phyloP scores from a whole-genome alignment of 2,888 invertebrate genomes.

The Nasonovia ribisnigri region DNA sequence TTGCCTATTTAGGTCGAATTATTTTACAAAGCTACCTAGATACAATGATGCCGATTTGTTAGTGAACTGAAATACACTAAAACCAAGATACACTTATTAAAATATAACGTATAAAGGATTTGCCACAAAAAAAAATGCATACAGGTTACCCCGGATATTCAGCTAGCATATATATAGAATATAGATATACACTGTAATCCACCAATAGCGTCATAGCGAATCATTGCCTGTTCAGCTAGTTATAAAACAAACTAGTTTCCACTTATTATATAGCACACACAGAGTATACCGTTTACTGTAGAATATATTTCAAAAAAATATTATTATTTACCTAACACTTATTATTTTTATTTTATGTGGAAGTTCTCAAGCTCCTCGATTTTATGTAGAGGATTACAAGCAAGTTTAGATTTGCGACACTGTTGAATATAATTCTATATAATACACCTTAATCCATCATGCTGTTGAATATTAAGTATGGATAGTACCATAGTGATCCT shows the following conservation, averaged over 20 bases:
- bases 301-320: background rate
- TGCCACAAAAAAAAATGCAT: no score
- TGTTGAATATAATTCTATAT: background rate
- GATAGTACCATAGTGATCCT: background rate
- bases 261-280: background rate
- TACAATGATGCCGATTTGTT: no score
- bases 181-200: no score
- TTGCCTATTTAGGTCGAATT: no score
- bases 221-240: no score
- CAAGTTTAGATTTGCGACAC: background rate
- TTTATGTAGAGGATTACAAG: background rate
- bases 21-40: no score
- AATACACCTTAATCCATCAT: background rate
- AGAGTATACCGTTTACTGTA: background rate
- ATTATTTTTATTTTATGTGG: background rate
- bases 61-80: no score
- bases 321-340: background rate
- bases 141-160: no score
- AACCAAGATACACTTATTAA: no score
- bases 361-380: background rate
- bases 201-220: no score
- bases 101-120: no score
- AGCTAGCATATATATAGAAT: no score
- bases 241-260: background rate
- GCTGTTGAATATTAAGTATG: background rate